Evolutionary conservation across 2,797 vertebrate genomes (phyloP).

Genomic region (Yasuhikotakia modesta): DNA sequence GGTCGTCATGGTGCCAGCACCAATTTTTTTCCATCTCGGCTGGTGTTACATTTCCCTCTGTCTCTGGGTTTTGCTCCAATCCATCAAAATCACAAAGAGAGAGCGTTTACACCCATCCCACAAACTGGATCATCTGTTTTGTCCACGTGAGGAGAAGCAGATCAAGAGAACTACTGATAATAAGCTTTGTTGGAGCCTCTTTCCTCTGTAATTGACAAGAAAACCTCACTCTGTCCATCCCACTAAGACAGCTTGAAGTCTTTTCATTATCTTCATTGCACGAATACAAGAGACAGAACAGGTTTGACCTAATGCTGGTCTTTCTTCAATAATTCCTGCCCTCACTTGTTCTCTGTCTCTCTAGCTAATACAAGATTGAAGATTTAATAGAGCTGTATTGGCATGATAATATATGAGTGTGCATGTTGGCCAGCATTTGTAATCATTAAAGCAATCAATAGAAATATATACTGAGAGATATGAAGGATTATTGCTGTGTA

Average conservation of each 20-base stretch:
- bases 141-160: conserved; percentile 66
- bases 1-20: conserved; percentile 4
- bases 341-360: conserved; percentile 33
- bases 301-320: conserved; percentile 39
- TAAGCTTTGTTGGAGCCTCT: conserved; percentile 40
- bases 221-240: conserved; percentile 11
- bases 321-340: conserved; percentile 32
- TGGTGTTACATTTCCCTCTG: conserved; percentile 14
- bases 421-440: neutral
- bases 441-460: neutral
- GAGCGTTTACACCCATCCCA: conserved; percentile 21
- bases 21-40: neutral
- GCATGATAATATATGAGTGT: neutral
- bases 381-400: conserved; percentile 5
- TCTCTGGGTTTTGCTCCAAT: conserved; percentile 3
- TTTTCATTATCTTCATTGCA: conserved; percentile 47
- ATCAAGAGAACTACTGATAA: conserved; percentile 35
- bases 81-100: conserved; percentile 27
- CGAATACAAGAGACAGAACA: conserved; percentile 11
- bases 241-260: conserved; percentile 38
- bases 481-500: neutral
- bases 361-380: conserved; percentile 6
- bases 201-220: conserved; percentile 50
- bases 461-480: neutral
- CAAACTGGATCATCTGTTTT: conserved; percentile 69